Evolutionary conservation across 2,797 vertebrate species (phyloP).

Genomic region (Diceros bicornis): DNA sequence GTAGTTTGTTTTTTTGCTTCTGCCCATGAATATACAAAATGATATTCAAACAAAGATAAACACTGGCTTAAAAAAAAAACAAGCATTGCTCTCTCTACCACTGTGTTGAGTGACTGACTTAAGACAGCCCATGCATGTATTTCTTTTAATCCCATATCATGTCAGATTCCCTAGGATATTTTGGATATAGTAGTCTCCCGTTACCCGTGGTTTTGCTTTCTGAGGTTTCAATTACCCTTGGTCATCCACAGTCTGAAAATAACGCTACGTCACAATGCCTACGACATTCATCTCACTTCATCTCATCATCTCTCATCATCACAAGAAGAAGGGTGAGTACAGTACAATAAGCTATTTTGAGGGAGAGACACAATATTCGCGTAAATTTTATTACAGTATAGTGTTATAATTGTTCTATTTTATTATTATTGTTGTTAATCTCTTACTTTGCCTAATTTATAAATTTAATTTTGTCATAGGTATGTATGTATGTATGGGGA

Average conservation of each 20-base stretch:
- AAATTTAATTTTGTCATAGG: not conserved
- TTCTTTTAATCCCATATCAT: not conserved
- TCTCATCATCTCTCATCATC: no score
- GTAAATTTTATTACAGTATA: not conserved
- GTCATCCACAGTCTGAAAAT: not conserved
- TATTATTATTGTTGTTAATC: not conserved
- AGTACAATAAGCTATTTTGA: not conserved
- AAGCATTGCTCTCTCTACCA: not conserved
- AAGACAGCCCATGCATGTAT: not conserved
- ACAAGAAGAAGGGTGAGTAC: no score
- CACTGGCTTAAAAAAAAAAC: no score
- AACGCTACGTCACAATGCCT: not conserved
- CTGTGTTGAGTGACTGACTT: not conserved
- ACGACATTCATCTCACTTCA: no score
- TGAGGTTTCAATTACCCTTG: not conserved
- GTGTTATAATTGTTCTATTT: not conserved
- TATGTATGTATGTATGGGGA: not conserved
- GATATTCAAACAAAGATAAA: not conserved
- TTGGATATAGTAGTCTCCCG: not conserved
- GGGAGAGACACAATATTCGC: not conserved
- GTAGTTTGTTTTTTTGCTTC: not conserved
- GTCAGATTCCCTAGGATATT: not conserved
- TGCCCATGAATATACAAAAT: not conserved
- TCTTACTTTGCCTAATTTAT: not conserved
- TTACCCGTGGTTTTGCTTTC: not conserved